Percentiles rank a stretch among this genome's conserved stretches.
Conservation (phyloP, 2,888 invertebrate species). For the Lithophane socia region DNA sequence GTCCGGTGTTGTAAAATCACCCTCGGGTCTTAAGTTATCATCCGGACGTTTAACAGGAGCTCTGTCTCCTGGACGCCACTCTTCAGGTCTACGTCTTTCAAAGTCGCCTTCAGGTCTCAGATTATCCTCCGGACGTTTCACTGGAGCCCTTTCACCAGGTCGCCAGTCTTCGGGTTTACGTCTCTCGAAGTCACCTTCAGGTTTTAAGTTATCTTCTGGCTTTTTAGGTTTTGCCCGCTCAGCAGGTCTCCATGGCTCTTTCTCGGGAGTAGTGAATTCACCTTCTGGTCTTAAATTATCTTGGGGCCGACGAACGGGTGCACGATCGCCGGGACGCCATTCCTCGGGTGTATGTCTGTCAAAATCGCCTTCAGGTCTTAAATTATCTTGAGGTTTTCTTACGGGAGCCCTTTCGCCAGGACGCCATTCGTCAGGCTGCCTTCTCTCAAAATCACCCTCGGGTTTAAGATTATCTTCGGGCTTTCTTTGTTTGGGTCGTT, state of each 20-base stretch:
- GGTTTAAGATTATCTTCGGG: slow-evolving; percentile 91
- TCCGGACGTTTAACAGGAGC: slow-evolving; percentile 10
- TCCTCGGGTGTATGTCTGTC: slow-evolving; percentile 76
- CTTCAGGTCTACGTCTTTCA: background rate
- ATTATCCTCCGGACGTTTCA: slow-evolving; percentile 19
- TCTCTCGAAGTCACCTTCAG: slow-evolving; percentile 89
- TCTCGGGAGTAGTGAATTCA: slow-evolving; percentile 80
- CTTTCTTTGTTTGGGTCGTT: slow-evolving; percentile 90
- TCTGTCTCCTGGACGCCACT: slow-evolving; percentile 4
- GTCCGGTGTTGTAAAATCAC: slow-evolving; percentile 67
- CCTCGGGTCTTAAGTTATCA: slow-evolving; percentile 52
- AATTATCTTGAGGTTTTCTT: slow-evolving; percentile 87
- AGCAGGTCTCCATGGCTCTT: slow-evolving; percentile 88
- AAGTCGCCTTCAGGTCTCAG: background rate
- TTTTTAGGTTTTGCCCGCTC: slow-evolving; percentile 80
- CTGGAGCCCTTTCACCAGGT: slow-evolving; percentile 76
- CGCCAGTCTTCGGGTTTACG: slow-evolving; percentile 80
- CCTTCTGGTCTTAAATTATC: slow-evolving; percentile 78
- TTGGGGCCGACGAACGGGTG: slow-evolving; percentile 86
- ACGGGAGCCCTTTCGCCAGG: slow-evolving; percentile 87
- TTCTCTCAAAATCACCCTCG: slow-evolving; percentile 89
- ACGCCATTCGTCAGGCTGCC: slow-evolving; percentile 83
- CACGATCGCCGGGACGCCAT: slow-evolving; percentile 86
- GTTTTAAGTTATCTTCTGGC: slow-evolving; percentile 88
- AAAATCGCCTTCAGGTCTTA: slow-evolving; percentile 90